These are phyloP conservation scores for Agriopis marginaria DNA, from an alignment of 2,888 invertebrate species.

Conservation along the genomic window DNA sequence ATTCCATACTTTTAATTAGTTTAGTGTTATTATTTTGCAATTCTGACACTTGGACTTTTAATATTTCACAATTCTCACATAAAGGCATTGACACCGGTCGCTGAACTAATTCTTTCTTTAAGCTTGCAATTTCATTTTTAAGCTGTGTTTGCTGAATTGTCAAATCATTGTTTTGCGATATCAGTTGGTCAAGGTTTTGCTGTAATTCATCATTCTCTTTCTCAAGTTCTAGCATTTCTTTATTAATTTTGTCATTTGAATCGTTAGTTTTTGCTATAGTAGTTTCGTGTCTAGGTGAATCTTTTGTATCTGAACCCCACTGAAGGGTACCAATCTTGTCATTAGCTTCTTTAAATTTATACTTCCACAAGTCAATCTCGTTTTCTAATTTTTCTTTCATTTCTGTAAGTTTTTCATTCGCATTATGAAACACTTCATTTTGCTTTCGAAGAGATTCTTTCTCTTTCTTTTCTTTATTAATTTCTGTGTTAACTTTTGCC, in stretches of 20 bases:
- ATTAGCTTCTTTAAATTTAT: constrained; percentile 89
- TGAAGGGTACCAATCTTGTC: constrained; percentile 86
- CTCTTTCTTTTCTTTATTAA: constrained; percentile 88
- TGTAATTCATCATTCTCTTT: constrained; percentile 81
- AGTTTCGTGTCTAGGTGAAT: constrained; percentile 53
- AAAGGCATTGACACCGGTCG: constrained; percentile 41
- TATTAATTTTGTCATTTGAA: constrained; percentile 51
- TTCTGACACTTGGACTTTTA: constrained; percentile 61
- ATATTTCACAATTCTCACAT: constrained; percentile 57
- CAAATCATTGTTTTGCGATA: constrained; percentile 67
- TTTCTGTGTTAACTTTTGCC: constrained; percentile 85
- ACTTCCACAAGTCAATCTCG: constrained; percentile 90
- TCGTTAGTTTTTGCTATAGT: constrained; percentile 36
- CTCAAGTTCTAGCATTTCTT: constrained; percentile 74
- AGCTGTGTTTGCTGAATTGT: constrained; percentile 56
- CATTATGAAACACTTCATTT: constrained; percentile 90
- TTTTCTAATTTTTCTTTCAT: constrained; percentile 93
- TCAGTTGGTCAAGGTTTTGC: constrained; percentile 67
- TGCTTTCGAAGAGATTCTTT: constrained; percentile 89
- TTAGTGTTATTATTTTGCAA: constrained; percentile 56
- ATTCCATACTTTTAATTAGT: constrained; percentile 50
- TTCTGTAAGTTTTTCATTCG: constrained; percentile 92
- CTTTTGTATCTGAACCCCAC: constrained; percentile 66
- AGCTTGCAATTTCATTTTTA: constrained; percentile 63
- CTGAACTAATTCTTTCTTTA: constrained; percentile 63